Evolutionary conservation across 2,888 invertebrate species (phyloP), one percentile per base, ranked within the genome.

Genomic region (Liodrosophila aerea): DNA sequence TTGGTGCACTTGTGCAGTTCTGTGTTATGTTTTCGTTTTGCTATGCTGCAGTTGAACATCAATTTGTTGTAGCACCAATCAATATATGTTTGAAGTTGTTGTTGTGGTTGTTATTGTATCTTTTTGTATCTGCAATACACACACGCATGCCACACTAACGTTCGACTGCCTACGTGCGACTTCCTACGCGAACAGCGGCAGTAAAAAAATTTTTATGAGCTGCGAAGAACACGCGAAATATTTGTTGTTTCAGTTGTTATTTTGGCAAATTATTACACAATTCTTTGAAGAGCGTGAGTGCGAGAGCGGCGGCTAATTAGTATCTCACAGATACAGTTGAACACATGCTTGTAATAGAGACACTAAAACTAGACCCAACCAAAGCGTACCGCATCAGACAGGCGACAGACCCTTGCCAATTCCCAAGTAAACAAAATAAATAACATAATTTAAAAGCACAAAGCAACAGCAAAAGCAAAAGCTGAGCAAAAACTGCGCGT

Each of bases 221-320:
- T 73, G 76, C 64, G 61, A 73, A 61, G 51, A 67, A 76, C 57
- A 60, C 76, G 73, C 76, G 65, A 72, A 72, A 63, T 56, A 60
- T 70, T 52, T 64, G 46, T 64, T 59, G 43, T 46, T 59, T 70
- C 29, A 68, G 33, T 58, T 51, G 27, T 37, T 51, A 71, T 72
- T 68, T 77, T 81, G 64, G 71, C 66, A 70, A 85, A 66, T 76
- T 83, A 83, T 81, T 80, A 83, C 84, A 85, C 86, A 78, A 78
- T 73, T 66, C 62, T 51, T 65, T 67, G 52, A 34, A 61, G 29
- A 49, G 50, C 45, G 43, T 15, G 46, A 40, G 51, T 36, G 37
- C 30, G 30, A 44, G 11, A 49, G 56, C 34, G 37, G 15, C 29
- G 16, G 49, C 62, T 64, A 69, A 69, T 70, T 71, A 68, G 59